Percentiles rank a stretch among this genome's conserved stretches.
phyloP scores from a whole-genome alignment of 2,888 invertebrate genomes.

The Amphipoea oculea region DNA sequence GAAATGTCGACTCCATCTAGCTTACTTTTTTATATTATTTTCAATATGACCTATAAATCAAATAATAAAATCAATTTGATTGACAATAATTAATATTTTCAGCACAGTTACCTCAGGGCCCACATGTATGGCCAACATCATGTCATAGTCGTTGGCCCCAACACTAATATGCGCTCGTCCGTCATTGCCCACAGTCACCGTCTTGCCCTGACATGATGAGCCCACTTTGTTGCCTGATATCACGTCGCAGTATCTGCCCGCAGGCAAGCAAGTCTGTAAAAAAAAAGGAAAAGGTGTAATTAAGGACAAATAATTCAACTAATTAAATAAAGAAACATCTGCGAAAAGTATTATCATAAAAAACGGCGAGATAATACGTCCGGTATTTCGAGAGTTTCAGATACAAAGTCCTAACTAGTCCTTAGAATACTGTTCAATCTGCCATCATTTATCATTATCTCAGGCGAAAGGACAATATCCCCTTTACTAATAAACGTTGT shows the following conservation, averaged over 20 bases:
- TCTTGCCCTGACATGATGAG: slow-evolving; percentile 92
- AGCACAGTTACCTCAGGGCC: slow-evolving; percentile 80
- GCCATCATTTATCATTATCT: neutral
- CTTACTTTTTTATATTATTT: neutral
- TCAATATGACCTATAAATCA: neutral
- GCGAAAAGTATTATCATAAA: neutral
- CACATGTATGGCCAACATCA: slow-evolving; percentile 92
- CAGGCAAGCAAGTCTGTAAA: slow-evolving; percentile 91
- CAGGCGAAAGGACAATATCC: neutral
- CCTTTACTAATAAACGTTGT: no score
- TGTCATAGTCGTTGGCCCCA: slow-evolving; percentile 89
- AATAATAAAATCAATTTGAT: neutral
- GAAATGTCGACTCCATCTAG: neutral
- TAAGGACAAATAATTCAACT: neutral
- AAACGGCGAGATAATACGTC: neutral
- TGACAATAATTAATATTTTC: neutral
- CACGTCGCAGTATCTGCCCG: slow-evolving; percentile 95
- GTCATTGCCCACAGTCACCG: slow-evolving; percentile 90
- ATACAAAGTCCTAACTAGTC: neutral
- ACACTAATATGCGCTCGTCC: slow-evolving; percentile 91
- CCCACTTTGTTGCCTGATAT: slow-evolving; percentile 91
- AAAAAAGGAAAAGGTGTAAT: neutral
- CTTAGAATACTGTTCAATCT: neutral
- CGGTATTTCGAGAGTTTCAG: neutral
- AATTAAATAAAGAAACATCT: neutral